Base-by-base conservation (phyloP, 1,140 invertebrate genomes). In the Protaetia brevitarsis region DNA sequence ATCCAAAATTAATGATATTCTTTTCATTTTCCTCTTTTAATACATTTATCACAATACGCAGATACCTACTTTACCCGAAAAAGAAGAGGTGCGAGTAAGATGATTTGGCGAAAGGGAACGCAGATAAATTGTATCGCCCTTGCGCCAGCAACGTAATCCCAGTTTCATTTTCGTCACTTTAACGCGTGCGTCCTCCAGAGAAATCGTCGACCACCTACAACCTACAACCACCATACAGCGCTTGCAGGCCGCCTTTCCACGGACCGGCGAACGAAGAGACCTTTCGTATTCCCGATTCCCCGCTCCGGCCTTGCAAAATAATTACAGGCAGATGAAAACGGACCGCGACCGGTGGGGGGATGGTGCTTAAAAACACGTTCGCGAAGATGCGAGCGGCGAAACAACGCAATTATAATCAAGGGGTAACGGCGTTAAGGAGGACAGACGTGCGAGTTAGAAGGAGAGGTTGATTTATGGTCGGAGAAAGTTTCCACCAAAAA, bases 391-490 rank as follows among this genome's bases (percentile, higher is more conserved):
- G 41, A 51, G 41, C 41, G 13, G 41, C 26, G 41, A 51, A 51
- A 51, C 41, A 51, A 51, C 41, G 41, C 41, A 51, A 51, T 51
- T 51, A 51, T 51, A 51, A 51, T 51, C 41, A 51, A 51, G 19
- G n/a, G 41, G 41, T 51, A 7, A 19, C 19, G 5, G 41, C 41
- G 16, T 51, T 4, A 23, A 51, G 41, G 19, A 51, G n/a, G 19
- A 51, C 8, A 51, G 41, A 51, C 21, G 31, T 34, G 31, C 13
- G 31, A 34, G 19, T 19, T 23, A 16, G 41, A 51, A 51, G 41
- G 19, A 51, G 41, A 51, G 26, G 11, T 23, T 51, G 41, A 51
- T 51, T 51, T 51, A 51, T 51, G 41, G 26, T 23, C 19, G 16
- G 41, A 51, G 41, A 51, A 51, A 51, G 41, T 51, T 51, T 51